Evolutionary conservation across 2,888 invertebrate species (phyloP), one percentile per base, ranked within the genome.

Genomic region (Microctonus hyperodae): DNA sequence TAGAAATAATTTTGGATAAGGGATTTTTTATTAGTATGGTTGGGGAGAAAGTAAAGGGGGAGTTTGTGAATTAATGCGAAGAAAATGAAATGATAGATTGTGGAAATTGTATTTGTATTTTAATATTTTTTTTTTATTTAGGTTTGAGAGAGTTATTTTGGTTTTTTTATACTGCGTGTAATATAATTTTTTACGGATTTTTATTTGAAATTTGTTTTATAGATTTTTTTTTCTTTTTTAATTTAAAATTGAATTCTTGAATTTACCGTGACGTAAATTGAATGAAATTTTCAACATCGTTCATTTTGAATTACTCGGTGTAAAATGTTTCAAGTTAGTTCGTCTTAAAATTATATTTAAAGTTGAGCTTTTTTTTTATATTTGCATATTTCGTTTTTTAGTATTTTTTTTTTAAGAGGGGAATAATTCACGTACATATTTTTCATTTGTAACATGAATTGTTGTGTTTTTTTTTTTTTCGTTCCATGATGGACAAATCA

Each of bases 281-380:
- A 55, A 50, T 51, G 2, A n/a, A 61, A 33, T 51, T 48, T 50
- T 48, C 35, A 16, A 31, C 28, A 31, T 23, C 35, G 50, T 55
- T 55, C 31, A n/a, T 50, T 61, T 33, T 48, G 25, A 10, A 60
- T 60, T 20, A 44, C n/a, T 28, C 28, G 20, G 16, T 60, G 48
- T 50, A 20, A 50, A 61, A 25, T 4, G 20, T 2, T 25, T 22
- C 50, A 48, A 50, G 31, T 33, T 33, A 51, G 50, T 33, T 20
- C 16, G 20, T 51, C 50, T 61, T 33, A 33, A 61, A 61, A 61
- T 61, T 61, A n/a, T 31, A 61, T 61, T 61, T 20, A 11, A 33
- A 20, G 16, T 22, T 33, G 50, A 25, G 16, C 33, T 51, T 61
- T 61, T 35, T 61, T 9, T 50, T 25, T 16, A 28, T 13, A 6